Evolutionary conservation across 2,113 vertebrate species (phyloP).

Genomic region (Terrapene triunguis): DNA sequence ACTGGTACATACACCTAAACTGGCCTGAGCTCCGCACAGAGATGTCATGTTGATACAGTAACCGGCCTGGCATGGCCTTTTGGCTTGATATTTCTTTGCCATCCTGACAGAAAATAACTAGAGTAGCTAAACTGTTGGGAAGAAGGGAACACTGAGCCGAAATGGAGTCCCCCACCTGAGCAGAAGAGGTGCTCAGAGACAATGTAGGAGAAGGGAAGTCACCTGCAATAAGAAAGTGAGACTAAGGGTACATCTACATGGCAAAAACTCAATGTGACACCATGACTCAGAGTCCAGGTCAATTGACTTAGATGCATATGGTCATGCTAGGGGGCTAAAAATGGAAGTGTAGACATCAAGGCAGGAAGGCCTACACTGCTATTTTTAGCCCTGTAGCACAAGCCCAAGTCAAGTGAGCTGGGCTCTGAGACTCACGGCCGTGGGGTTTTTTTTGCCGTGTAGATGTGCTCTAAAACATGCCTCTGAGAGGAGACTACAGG

Average conservation of each 20-base stretch:
- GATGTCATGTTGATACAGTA: not conserved
- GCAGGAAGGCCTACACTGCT: no score
- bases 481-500: not conserved
- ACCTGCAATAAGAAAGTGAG: not conserved
- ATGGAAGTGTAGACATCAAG: no score
- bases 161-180: not conserved
- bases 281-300: no score
- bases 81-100: not conserved
- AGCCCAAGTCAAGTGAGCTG: no score
- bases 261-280: no score
- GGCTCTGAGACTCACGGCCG: no score
- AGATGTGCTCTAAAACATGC: not conserved
- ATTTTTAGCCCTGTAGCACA: no score
- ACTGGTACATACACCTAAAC: not conserved
- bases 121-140: not conserved
- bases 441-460: no score
- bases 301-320: no score
- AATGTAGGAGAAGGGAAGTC: not conserved
- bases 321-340: no score
- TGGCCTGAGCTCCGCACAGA: not conserved
- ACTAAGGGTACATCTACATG: no score
- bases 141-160: not conserved
- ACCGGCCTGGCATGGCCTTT: not conserved
- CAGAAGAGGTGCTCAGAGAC: not conserved
- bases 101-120: not conserved